Conservation (phyloP, 2,888 invertebrate species). For the Lobophora halterata region DNA sequence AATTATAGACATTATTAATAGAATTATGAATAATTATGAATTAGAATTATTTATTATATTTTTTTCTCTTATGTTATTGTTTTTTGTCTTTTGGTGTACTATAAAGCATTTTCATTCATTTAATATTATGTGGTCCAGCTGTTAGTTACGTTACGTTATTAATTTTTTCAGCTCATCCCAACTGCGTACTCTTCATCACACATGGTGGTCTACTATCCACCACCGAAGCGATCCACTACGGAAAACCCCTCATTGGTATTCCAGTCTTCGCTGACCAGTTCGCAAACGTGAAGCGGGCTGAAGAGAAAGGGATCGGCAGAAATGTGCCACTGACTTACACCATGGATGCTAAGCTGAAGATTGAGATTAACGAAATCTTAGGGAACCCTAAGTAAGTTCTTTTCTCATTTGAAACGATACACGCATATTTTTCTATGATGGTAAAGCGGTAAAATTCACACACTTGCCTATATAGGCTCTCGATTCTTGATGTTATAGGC, state of each 20-base stretch:
- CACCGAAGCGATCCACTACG: conserved; percentile 40
- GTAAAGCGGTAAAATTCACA: no score
- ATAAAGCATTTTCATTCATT: no score
- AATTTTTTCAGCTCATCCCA: conserved; percentile 42
- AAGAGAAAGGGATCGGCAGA: conserved; percentile 31
- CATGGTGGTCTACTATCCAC: conserved; percentile 42
- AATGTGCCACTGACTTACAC: conserved; percentile 33
- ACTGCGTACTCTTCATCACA: conserved; percentile 40
- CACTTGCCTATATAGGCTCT: no score
- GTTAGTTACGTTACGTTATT: no score
- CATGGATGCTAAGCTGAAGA: conserved; percentile 30
- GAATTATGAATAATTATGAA: no score
- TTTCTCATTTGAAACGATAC: no score
- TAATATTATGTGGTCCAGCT: no score
- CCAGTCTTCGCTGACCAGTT: conserved; percentile 43
- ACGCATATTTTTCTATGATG: no score
- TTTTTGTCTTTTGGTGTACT: background rate
- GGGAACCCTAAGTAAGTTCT: conserved; percentile 34
- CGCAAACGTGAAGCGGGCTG: conserved; percentile 33
- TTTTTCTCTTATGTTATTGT: background rate
- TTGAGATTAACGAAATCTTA: conserved; percentile 32
- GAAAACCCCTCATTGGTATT: conserved; percentile 40
- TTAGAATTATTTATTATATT: no score
- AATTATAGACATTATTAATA: no score
- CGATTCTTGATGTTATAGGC: no score